Evolutionary conservation across 2,888 invertebrate genomes (phyloP).

Genomic region (Congeria kusceri): DNA sequence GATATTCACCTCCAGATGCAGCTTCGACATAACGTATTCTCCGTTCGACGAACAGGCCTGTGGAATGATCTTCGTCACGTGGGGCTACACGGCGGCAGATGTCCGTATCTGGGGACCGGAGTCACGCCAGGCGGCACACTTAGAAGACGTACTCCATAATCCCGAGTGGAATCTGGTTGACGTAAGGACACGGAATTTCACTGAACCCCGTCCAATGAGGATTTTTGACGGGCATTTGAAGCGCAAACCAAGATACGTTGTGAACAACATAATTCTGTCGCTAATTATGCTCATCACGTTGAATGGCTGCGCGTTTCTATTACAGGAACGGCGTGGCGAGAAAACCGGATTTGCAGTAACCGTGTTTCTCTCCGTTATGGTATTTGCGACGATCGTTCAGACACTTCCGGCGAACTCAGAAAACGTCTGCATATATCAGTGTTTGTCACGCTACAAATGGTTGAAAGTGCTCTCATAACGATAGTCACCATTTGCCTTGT

Average conservation of each 20-base stretch:
- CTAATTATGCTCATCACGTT: not conserved
- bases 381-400: conserved; percentile 6
- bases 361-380: conserved; percentile 9
- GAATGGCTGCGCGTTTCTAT: conserved; percentile 4
- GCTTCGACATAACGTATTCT: conserved; percentile 9
- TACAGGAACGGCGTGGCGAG: conserved; percentile 11
- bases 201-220: conserved; percentile 11
- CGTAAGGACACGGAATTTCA: not conserved
- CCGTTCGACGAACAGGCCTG: conserved; percentile 17
- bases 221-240: conserved; percentile 1
- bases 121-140: not conserved
- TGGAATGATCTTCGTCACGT: conserved; percentile 12
- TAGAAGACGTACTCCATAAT: not conserved
- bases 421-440: not conserved
- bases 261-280: conserved; percentile 15
- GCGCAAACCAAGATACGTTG: conserved; percentile 5
- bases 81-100: conserved; percentile 2
- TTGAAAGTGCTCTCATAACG: conserved; percentile 9
- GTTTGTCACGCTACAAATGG: not conserved
- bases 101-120: not conserved
- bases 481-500: conserved; percentile 5
- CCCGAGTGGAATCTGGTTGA: conserved; percentile 1
- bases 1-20: conserved; percentile 7
- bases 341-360: conserved; percentile 11
- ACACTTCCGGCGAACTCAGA: conserved; percentile 24